phyloP scores from a whole-genome alignment of 1,140 invertebrate species.

The Drosophila chauvacae region DNA sequence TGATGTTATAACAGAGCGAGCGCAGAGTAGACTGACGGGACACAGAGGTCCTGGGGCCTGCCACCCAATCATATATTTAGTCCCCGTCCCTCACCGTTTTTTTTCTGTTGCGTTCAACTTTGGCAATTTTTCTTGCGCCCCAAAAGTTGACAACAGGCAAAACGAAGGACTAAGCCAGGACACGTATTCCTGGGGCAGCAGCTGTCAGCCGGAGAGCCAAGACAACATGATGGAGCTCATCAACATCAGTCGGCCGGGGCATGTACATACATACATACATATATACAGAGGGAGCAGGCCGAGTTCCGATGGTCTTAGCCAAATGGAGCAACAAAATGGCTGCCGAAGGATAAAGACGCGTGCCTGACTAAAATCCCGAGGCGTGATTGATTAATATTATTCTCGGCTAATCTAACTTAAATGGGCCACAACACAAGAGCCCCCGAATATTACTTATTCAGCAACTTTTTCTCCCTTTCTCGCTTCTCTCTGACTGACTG shows the following conservation, averaged over 20 bases:
- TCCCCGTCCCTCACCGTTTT: conserved; percentile 1
- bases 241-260: conserved; percentile 49
- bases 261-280: background rate
- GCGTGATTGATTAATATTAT: conserved; percentile 84
- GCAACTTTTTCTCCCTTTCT: conserved; percentile 53
- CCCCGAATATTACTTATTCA: conserved; percentile 73
- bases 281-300: background rate
- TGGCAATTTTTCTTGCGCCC: conserved; percentile 72
- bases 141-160: conserved; percentile 69
- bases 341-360: conserved; percentile 37
- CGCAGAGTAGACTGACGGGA: conserved; percentile 56
- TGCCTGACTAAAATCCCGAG: conserved; percentile 67
- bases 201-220: conserved; percentile 46
- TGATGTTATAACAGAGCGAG: conserved; percentile 78
- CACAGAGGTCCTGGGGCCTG: conserved; percentile 53
- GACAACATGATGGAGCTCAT: conserved; percentile 78
- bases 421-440: conserved; percentile 62
- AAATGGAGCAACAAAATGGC: conserved; percentile 82
- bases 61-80: conserved; percentile 59
- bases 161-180: conserved; percentile 66
- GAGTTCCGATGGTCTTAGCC: conserved; percentile 56
- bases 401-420: conserved; percentile 83
- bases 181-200: conserved; percentile 73
- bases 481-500: conserved; percentile 2
- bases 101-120: conserved; percentile 48